phyloP scores from a whole-genome alignment of 2,888 invertebrate genomes.

The Ochropleura leucogaster region DNA sequence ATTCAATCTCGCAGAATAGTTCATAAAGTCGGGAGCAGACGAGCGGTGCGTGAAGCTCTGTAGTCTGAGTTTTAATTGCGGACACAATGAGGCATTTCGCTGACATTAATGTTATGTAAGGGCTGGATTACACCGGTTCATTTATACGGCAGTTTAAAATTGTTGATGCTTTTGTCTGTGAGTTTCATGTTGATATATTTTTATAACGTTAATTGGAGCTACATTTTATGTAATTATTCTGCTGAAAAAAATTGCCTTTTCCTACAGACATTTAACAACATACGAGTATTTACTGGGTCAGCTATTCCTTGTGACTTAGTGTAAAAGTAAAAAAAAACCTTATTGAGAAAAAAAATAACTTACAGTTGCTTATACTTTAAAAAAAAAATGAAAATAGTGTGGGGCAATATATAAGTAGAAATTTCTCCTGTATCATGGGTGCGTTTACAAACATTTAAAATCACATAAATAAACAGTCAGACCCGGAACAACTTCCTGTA shows the following conservation, averaged over 20 bases:
- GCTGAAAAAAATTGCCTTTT: background rate
- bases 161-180: slow-evolving; percentile 7
- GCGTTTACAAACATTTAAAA: too few relatives aligned
- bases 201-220: background rate
- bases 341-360: background rate
- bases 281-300: background rate
- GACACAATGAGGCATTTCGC: slow-evolving; percentile 53
- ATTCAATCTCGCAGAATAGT: slow-evolving; percentile 57
- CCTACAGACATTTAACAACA: background rate
- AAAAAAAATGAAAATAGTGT: too few relatives aligned
- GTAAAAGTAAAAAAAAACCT: background rate
- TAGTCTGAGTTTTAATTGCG: slow-evolving; percentile 59
- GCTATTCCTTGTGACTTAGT: background rate
- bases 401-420: too few relatives aligned
- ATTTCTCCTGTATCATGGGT: too few relatives aligned
- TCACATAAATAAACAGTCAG: too few relatives aligned
- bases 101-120: slow-evolving; percentile 54
- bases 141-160: slow-evolving; percentile 10
- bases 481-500: too few relatives aligned
- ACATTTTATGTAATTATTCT: background rate
- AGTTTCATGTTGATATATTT: background rate
- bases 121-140: slow-evolving; percentile 47
- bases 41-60: slow-evolving; percentile 49
- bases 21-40: slow-evolving; percentile 53
- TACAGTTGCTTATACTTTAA: background rate